Percentiles rank a stretch among this genome's conserved stretches.
Conservation (phyloP, 1,140 invertebrate species). For the Apis cerana region DNA sequence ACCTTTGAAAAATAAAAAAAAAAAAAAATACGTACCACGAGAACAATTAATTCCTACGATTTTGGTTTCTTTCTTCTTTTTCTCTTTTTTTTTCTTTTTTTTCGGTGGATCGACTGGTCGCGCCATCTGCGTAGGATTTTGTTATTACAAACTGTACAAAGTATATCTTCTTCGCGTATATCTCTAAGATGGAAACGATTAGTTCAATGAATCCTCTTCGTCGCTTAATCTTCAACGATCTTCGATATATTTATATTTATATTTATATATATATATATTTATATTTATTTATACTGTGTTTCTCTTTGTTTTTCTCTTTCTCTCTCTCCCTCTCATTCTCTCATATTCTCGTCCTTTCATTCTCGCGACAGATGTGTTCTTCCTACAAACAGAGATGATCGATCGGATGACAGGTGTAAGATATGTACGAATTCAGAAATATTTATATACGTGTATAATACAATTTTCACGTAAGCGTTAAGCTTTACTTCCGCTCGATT, state of each 20-base stretch:
- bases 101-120: background rate
- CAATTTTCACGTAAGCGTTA: too few species aligned
- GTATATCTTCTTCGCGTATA: conserved; percentile 41
- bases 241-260: conserved; percentile 38
- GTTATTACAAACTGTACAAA: conserved; percentile 69
- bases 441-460: background rate
- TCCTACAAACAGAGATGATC: conserved; percentile 55
- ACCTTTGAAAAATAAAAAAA: background rate
- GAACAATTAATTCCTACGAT: background rate
- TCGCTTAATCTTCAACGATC: conserved; percentile 42
- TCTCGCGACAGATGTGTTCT: conserved; percentile 10
- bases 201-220: conserved; percentile 47
- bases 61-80: background rate
- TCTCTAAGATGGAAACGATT: conserved; percentile 52
- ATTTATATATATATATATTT: conserved; percentile 28
- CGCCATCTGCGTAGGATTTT: conserved; percentile 17
- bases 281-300: conserved; percentile 24
- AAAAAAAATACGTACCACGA: background rate
- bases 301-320: background rate
- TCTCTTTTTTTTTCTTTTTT: background rate
- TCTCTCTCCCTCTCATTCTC: background rate
- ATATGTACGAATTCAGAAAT: conserved; percentile 1
- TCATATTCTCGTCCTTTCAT: background rate
- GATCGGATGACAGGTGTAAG: background rate
- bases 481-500: background rate